Percentiles rank a stretch among this genome's conserved stretches.
Evolutionary conservation across 2,113 vertebrate genomes (phyloP).

Genomic region (Perca schrenkii): DNA sequence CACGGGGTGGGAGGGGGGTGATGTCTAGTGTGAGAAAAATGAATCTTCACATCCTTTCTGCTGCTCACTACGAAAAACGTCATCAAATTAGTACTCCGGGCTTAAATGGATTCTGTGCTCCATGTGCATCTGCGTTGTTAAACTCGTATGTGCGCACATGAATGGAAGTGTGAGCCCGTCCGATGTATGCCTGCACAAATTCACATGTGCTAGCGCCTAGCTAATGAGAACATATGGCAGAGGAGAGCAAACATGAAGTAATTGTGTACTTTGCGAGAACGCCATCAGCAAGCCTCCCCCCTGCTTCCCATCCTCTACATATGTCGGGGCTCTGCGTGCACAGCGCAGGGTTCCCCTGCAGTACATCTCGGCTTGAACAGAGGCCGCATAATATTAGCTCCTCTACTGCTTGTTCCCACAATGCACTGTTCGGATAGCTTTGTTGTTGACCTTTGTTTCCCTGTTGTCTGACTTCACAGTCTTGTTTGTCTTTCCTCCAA

Average conservation of each 20-base stretch:
- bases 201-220: slow-evolving; percentile 18
- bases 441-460: slow-evolving; percentile 15
- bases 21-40: background rate
- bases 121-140: slow-evolving; percentile 1
- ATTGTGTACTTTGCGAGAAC: background rate
- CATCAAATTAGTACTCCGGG: slow-evolving; percentile 36
- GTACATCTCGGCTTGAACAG: background rate
- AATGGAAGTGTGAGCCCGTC: background rate
- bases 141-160: background rate
- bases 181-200: background rate
- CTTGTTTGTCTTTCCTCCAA: slow-evolving; percentile 11
- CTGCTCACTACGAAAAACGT: slow-evolving; percentile 22
- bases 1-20: background rate
- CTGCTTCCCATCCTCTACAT: slow-evolving; percentile 24
- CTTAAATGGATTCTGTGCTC: slow-evolving; percentile 5
- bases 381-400: background rate
- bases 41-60: background rate
- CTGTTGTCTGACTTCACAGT: slow-evolving; percentile 3
- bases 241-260: slow-evolving; percentile 28
- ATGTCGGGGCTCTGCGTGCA: slow-evolving; percentile 16
- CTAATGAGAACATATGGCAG: slow-evolving; percentile 52
- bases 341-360: background rate
- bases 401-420: background rate
- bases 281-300: background rate
- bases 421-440: slow-evolving; percentile 8